Conservation (phyloP, 2,888 invertebrate genomes). For the Drosophila leonis region DNA sequence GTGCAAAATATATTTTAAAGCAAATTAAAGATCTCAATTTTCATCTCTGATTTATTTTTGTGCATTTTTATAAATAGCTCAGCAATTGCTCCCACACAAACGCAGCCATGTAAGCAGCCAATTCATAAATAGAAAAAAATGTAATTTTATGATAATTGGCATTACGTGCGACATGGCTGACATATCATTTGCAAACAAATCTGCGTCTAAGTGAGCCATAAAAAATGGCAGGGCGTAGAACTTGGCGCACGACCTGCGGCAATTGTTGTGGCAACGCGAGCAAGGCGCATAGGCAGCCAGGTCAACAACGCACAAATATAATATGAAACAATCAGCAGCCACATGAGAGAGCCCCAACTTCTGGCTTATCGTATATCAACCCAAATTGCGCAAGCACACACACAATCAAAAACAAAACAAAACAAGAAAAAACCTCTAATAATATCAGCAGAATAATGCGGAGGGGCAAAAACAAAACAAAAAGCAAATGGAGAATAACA, state of each 20-base stretch:
- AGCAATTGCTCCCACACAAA: background rate
- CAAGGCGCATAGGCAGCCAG: conserved; percentile 27
- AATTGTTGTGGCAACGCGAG: conserved; percentile 37
- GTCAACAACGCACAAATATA: conserved; percentile 55
- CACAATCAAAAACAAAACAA: conserved; percentile 28
- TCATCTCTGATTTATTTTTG: conserved; percentile 7
- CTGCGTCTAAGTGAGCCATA: conserved; percentile 62
- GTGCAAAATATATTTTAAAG: background rate
- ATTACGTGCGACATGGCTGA: conserved; percentile 65
- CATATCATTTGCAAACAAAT: conserved; percentile 71
- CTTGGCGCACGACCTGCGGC: conserved; percentile 30
- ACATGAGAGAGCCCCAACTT: conserved; percentile 35
- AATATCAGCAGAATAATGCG: conserved; percentile 20
- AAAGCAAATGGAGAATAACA: conserved; percentile 28
- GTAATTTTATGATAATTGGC: conserved; percentile 76
- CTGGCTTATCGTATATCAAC: conserved; percentile 71
- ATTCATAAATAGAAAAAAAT: conserved; percentile 36
- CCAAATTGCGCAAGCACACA: conserved; percentile 71
- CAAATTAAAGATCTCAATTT: background rate
- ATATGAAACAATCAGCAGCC: conserved; percentile 63
- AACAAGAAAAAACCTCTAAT: conserved; percentile 8
- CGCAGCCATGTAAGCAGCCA: conserved; percentile 1
- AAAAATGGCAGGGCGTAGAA: conserved; percentile 47
- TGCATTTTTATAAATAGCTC: background rate
- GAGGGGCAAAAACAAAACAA: conserved; percentile 39